phyloP scores from a whole-genome alignment of 1,140 invertebrate genomes.

The Dendroctonus valens region DNA sequence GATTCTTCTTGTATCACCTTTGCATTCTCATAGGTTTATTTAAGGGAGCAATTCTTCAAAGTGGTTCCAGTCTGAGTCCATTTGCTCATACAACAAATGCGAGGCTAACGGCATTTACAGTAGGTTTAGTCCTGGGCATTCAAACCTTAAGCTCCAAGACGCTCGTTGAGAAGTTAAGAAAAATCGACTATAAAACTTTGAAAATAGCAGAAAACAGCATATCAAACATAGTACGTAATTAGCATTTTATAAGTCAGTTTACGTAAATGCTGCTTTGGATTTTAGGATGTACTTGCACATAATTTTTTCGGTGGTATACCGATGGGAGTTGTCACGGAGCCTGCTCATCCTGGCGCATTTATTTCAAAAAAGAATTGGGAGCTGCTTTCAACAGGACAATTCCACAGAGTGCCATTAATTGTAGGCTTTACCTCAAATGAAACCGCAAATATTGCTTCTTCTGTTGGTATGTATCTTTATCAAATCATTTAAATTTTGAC shows the following conservation, averaged over 20 bases:
- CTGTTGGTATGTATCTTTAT: no score
- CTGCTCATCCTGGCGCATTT: conserved; percentile 37
- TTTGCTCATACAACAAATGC: conserved; percentile 6
- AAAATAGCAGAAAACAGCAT: conserved; percentile 24
- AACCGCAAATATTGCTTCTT: not conserved
- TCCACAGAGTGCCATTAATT: conserved; percentile 39
- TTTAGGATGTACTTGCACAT: not conserved
- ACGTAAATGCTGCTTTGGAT: not conserved
- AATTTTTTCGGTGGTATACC: conserved; percentile 35
- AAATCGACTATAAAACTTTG: conserved; percentile 9
- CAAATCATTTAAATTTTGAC: no score
- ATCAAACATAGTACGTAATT: conserved; percentile 9
- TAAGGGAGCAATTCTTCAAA: conserved; percentile 18
- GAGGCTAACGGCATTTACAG: conserved; percentile 14
- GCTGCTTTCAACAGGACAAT: conserved; percentile 35
- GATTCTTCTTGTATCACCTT: no score
- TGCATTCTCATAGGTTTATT: conserved; percentile 5
- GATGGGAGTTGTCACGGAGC: conserved; percentile 40
- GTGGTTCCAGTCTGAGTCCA: conserved; percentile 15
- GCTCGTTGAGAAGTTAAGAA: conserved; percentile 8
- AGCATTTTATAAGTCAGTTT: no score
- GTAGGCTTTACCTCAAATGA: conserved; percentile 44
- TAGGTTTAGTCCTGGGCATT: conserved; percentile 14
- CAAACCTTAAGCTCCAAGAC: conserved; percentile 5
- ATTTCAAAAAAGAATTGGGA: conserved; percentile 38